Evolutionary conservation across 1,140 invertebrate genomes (phyloP).

Genomic region (Drosophila pseudoobscura): DNA sequence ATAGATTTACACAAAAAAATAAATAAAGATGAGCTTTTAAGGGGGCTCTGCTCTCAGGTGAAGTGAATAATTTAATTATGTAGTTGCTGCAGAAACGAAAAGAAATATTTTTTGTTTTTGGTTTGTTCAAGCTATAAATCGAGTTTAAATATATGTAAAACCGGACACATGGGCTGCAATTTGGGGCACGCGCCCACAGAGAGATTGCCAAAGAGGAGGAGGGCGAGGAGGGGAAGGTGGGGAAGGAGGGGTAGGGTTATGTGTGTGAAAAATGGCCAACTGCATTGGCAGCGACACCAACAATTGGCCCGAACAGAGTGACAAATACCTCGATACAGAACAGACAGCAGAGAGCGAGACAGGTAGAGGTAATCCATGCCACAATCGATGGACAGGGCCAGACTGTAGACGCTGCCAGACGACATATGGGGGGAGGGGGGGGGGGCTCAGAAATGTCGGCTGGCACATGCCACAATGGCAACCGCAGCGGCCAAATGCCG

Average conservation of each 20-base stretch:
- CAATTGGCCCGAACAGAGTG: conserved; percentile 64
- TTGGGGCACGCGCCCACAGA: conserved; percentile 73
- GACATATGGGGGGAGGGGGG: conserved; percentile 44
- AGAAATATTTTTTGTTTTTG: conserved; percentile 17
- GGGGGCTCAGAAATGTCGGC: conserved; percentile 57
- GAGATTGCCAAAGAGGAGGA: conserved; percentile 11
- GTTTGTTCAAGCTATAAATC: conserved; percentile 3
- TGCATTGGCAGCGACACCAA: conserved; percentile 64
- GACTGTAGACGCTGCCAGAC: conserved; percentile 42
- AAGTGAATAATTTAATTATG: conserved; percentile 75
- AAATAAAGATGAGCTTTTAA: conserved; percentile 14
- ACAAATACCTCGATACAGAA: conserved; percentile 74
- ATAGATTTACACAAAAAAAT: too few relatives aligned
- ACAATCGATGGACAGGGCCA: conserved; percentile 47
- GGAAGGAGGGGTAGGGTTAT: conserved; percentile 12
- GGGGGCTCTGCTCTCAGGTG: conserved; percentile 26
- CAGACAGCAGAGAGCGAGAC: not conserved
- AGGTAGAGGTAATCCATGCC: conserved; percentile 60
- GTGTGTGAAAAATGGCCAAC: conserved; percentile 79
- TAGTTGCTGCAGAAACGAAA: conserved; percentile 22
- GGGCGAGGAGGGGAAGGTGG: too few relatives aligned
- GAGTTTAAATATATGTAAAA: conserved; percentile 29
- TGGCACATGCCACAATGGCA: conserved; percentile 75
- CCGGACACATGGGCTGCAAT: conserved; percentile 71
- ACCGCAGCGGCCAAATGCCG: conserved; percentile 69